phyloP scores from a whole-genome alignment of 2,888 invertebrate species.

The Celastrina argiolus region DNA sequence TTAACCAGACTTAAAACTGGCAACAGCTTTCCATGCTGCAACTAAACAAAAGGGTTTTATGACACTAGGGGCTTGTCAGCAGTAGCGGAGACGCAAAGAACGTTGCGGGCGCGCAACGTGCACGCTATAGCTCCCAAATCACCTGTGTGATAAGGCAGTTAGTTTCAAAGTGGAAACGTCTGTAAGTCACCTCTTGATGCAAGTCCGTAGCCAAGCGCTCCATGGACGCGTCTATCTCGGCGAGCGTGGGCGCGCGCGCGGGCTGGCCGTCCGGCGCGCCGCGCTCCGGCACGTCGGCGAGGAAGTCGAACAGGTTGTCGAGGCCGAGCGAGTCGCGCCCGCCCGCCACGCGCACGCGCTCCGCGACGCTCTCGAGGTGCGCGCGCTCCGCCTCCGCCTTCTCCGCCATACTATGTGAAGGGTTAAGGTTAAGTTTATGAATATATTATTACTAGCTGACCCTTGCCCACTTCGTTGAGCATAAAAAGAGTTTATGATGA shows the following conservation, averaged over 20 bases:
- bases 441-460: too few relatives aligned
- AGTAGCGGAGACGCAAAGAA: too few relatives aligned
- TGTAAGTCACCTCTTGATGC: conserved; percentile 83
- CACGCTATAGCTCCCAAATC: too few relatives aligned
- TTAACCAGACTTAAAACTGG: too few relatives aligned
- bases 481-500: too few relatives aligned
- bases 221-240: conserved; percentile 91
- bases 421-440: not conserved
- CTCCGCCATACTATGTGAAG: conserved; percentile 76
- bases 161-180: too few relatives aligned
- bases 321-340: conserved; percentile 88
- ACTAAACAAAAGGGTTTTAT: too few relatives aligned
- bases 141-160: too few relatives aligned
- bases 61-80: too few relatives aligned
- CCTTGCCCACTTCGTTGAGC: too few relatives aligned
- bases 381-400: conserved; percentile 80
- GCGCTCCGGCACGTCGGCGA: conserved; percentile 83
- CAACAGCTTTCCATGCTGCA: too few relatives aligned
- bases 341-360: conserved; percentile 59
- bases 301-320: conserved; percentile 93
- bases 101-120: too few relatives aligned
- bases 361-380: conserved; percentile 72
- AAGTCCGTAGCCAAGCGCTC: conserved; percentile 88
- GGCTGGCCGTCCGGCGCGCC: conserved; percentile 73
- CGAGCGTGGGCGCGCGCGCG: conserved; percentile 81